A percentile compares a stretch with the other conserved stretches of the same genome.
Conservation (phyloP, 1,140 invertebrate genomes). For the Papilio aristodemus region DNA sequence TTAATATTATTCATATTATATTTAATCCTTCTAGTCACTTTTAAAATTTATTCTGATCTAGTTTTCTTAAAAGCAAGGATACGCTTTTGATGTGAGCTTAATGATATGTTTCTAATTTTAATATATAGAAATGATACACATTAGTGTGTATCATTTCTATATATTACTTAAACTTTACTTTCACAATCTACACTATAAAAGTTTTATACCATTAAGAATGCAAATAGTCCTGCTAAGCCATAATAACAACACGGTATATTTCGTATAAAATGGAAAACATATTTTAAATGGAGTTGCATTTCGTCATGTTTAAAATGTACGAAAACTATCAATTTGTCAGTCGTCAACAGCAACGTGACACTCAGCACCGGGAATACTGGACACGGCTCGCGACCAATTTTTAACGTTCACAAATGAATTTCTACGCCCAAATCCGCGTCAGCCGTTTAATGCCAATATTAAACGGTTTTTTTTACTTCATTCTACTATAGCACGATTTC, state of each 20-base stretch:
- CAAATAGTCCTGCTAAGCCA: too few species aligned
- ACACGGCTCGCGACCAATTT: slow-evolving; percentile 47
- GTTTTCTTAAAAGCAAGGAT: not conserved
- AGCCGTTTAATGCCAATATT: slow-evolving; percentile 73
- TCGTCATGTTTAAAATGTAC: slow-evolving; percentile 33
- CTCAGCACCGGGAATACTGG: slow-evolving; percentile 41
- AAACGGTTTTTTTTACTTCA: slow-evolving; percentile 74
- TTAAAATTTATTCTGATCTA: too few species aligned
- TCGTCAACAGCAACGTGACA: slow-evolving; percentile 40
- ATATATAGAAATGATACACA: too few species aligned
- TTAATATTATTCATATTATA: too few species aligned
- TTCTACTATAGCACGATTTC: slow-evolving; percentile 71
- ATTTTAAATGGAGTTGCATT: slow-evolving; percentile 5
- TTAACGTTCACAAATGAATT: slow-evolving; percentile 65
- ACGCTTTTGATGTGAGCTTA: not conserved
- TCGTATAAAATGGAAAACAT: not conserved
- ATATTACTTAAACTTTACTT: too few species aligned
- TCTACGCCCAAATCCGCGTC: slow-evolving; percentile 62
- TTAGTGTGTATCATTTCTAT: too few species aligned
- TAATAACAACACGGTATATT: not conserved
- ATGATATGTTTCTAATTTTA: too few species aligned
- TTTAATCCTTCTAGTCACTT: not conserved
- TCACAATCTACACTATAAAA: too few species aligned
- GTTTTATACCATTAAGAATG: too few species aligned
- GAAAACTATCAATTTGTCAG: slow-evolving; percentile 45